These are phyloP conservation scores for Boloria euphrosyne DNA, from an alignment of 2,888 invertebrate genomes.

Conservation along the genomic window DNA sequence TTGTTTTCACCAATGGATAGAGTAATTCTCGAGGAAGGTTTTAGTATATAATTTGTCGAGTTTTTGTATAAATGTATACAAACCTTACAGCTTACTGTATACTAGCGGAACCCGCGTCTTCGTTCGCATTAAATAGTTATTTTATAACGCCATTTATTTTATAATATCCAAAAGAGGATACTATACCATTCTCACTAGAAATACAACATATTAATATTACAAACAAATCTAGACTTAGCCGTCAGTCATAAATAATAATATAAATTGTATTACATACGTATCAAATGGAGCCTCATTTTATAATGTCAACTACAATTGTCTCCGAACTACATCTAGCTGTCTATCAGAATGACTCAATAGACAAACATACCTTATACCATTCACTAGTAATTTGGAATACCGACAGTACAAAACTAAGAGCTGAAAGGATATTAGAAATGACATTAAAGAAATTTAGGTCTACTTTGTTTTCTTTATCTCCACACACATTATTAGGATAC, in stretches of 20 bases:
- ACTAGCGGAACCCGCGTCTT: too few relatives aligned
- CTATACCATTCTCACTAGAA: background rate
- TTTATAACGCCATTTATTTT: too few relatives aligned
- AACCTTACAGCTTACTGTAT: too few relatives aligned
- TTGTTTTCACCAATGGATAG: too few relatives aligned
- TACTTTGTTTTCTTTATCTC: background rate
- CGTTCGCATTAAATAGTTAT: too few relatives aligned
- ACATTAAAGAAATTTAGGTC: background rate
- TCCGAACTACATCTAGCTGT: constrained; percentile 27
- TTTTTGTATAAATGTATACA: too few relatives aligned
- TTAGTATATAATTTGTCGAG: too few relatives aligned
- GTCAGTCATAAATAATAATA: constrained; percentile 12
- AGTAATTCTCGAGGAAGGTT: too few relatives aligned
- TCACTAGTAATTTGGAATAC: constrained; percentile 38
- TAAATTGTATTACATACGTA: constrained; percentile 20
- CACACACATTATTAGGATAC: background rate
- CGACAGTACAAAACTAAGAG: constrained; percentile 16
- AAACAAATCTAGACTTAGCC: constrained; percentile 2
- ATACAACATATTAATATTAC: background rate
- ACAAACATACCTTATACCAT: constrained; percentile 35
- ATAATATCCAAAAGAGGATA: too few relatives aligned
- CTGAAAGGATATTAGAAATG: constrained; percentile 8
- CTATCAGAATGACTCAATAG: constrained; percentile 38
- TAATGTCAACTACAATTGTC: constrained; percentile 14
- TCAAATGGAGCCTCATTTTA: constrained; percentile 14